A percentile compares a stretch with the other conserved stretches of the same genome.
Evolutionary conservation across 2,888 invertebrate genomes (phyloP).

Genomic region (Lissocephala sabroskyi): DNA sequence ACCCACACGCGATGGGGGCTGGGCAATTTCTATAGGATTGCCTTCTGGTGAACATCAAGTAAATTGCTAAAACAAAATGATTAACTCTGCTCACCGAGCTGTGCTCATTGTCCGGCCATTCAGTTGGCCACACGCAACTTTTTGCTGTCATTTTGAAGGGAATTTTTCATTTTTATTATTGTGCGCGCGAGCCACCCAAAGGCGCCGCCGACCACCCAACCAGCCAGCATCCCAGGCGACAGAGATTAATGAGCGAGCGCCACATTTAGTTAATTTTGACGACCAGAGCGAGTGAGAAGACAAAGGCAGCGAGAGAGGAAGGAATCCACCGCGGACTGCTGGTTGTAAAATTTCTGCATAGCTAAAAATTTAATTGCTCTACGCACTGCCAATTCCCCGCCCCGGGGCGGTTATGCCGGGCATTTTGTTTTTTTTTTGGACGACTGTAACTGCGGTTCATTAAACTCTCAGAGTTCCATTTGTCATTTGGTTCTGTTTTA

Average conservation of each 20-base stretch:
- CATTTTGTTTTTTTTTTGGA: too few relatives aligned
- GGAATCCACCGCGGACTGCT: conserved; percentile 37
- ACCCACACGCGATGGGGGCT: too few relatives aligned
- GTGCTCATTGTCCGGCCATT: too few relatives aligned
- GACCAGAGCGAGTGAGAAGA: conserved; percentile 40
- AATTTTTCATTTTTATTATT: conserved; percentile 45
- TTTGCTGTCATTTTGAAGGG: conserved; percentile 52
- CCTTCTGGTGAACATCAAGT: conserved; percentile 27
- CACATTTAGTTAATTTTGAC: conserved; percentile 59
- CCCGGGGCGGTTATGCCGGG: too few relatives aligned
- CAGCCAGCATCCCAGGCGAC: conserved; percentile 30
- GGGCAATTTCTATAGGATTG: conserved; percentile 9
- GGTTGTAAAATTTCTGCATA: too few relatives aligned
- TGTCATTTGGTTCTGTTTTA: conserved; percentile 42
- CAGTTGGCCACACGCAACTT: conserved; percentile 50
- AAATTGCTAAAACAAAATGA: conserved; percentile 50
- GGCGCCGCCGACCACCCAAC: conserved; percentile 29
- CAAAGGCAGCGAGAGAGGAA: too few relatives aligned
- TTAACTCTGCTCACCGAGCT: conserved; percentile 46
- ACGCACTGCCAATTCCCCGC: too few relatives aligned
- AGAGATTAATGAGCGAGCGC: conserved; percentile 55
- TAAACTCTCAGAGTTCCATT: conserved; percentile 56
- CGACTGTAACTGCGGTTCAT: conserved; percentile 53
- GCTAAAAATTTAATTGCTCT: conserved; percentile 56
- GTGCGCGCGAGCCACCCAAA: neutral